Evolutionary conservation across 1,140 invertebrate species (phyloP).

Genomic region (Anadara kagoshimensis): DNA sequence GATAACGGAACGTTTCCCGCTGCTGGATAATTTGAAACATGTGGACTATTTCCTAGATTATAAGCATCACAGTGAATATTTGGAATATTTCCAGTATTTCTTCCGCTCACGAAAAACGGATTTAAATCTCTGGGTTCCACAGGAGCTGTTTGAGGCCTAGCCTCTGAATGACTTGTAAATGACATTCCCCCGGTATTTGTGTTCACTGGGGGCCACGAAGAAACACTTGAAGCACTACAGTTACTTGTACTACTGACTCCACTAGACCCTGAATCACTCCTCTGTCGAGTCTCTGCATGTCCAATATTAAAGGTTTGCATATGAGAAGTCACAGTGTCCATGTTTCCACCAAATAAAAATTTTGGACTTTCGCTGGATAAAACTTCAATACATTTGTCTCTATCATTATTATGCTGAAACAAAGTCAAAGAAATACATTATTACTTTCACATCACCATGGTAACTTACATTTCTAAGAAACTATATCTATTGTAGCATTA

Average conservation of each 20-base stretch:
- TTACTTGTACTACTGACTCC: slow-evolving; percentile 39
- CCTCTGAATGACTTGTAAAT: not conserved
- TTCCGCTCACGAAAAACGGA: not conserved
- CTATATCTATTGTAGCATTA: too few relatives aligned
- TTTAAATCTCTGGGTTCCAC: slow-evolving; percentile 21
- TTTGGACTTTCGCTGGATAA: slow-evolving; percentile 42
- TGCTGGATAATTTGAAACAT: not conserved
- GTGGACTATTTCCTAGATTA: not conserved
- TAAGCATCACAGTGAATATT: slow-evolving; percentile 18
- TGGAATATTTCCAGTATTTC: slow-evolving; percentile 9
- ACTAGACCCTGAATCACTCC: slow-evolving; percentile 46
- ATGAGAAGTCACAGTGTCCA: not conserved
- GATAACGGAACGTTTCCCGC: not conserved
- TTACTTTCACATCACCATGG: too few relatives aligned
- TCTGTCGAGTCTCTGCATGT: slow-evolving; percentile 17
- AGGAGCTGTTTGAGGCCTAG: not conserved
- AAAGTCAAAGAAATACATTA: not conserved
- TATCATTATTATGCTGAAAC: slow-evolving; percentile 51
- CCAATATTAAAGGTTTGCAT: slow-evolving; percentile 29
- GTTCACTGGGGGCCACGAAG: slow-evolving; percentile 18
- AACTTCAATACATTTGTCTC: slow-evolving; percentile 44
- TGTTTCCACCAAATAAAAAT: slow-evolving; percentile 34
- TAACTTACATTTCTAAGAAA: too few relatives aligned
- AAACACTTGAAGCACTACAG: slow-evolving; percentile 34
- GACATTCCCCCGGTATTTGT: slow-evolving; percentile 1